A percentile compares a stretch with the other conserved stretches of the same genome.
phyloP scores from a whole-genome alignment of 2,113 vertebrate species.

The Brachyhypopomus occidentalis region DNA sequence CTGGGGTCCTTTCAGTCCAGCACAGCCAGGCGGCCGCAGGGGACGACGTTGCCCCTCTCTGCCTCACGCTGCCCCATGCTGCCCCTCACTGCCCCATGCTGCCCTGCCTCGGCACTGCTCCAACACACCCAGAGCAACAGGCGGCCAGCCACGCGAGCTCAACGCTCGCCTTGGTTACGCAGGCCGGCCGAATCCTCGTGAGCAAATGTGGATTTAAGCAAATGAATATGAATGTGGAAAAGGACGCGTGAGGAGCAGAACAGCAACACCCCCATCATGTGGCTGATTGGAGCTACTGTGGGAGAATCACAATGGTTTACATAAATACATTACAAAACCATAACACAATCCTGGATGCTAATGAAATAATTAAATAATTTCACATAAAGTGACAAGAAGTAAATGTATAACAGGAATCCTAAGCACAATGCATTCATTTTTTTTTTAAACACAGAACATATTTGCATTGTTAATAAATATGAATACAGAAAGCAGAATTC shows the following conservation, averaged over 20 bases:
- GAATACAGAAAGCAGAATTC: slow-evolving; percentile 21
- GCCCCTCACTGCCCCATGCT: slow-evolving; percentile 22
- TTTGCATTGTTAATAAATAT: slow-evolving; percentile 52
- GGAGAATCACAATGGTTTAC: slow-evolving; percentile 34
- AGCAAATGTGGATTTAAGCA: slow-evolving; percentile 16
- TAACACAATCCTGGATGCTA: slow-evolving; percentile 2
- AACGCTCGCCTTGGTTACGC: no score
- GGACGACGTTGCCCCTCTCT: not conserved
- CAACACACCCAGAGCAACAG: no score
- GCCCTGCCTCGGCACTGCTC: slow-evolving; percentile 19
- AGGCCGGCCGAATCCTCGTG: not conserved
- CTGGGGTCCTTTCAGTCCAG: slow-evolving; percentile 4
- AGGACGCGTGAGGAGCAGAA: slow-evolving; percentile 8
- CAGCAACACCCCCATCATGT: slow-evolving; percentile 43
- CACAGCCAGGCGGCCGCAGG: slow-evolving; percentile 42
- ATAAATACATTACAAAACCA: slow-evolving; percentile 33
- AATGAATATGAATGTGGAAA: not conserved
- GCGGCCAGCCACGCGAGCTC: not conserved
- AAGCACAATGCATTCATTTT: slow-evolving; percentile 31
- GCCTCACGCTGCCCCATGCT: slow-evolving; percentile 28
- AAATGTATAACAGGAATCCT: slow-evolving; percentile 27
- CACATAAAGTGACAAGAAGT: slow-evolving; percentile 28
- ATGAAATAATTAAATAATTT: slow-evolving; percentile 37
- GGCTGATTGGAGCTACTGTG: slow-evolving; percentile 26
- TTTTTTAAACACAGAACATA: slow-evolving; percentile 16